Conservation (phyloP, 1,140 invertebrate species). For the Nephila pilipes region DNA sequence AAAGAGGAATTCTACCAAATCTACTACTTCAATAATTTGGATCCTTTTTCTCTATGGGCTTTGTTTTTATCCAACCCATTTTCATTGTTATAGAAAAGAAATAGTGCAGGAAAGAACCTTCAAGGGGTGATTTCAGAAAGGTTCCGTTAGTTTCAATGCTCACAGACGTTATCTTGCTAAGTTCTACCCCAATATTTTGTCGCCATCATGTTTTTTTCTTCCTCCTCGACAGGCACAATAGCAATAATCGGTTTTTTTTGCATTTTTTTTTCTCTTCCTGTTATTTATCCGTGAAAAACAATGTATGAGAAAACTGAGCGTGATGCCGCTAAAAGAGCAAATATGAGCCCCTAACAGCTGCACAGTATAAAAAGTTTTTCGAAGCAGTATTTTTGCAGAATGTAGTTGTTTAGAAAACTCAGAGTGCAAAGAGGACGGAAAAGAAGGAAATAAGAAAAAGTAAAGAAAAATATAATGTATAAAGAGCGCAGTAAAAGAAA, state of each 20-base stretch:
- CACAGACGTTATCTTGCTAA: conserved; percentile 25
- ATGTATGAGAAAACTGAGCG: conserved; percentile 5
- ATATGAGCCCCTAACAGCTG: conserved; percentile 40
- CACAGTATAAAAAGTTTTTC: conserved; percentile 13
- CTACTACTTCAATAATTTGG: conserved; percentile 28
- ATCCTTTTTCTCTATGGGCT: not conserved
- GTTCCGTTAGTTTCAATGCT: not conserved
- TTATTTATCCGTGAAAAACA: conserved; percentile 19
- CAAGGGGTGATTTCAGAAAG: conserved; percentile 20
- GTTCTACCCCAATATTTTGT: conserved; percentile 47
- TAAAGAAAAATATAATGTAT: not conserved
- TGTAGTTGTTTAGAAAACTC: not conserved
- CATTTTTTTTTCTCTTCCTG: not conserved
- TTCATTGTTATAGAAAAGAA: conserved; percentile 7
- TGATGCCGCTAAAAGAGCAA: not conserved
- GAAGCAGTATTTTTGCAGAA: conserved; percentile 10
- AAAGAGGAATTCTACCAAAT: not conserved
- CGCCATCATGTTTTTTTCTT: not conserved
- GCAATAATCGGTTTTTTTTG: not conserved
- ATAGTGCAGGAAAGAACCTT: not conserved
- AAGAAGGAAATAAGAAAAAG: not conserved
- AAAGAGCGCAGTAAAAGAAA: not conserved
- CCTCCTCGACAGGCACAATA: not conserved
- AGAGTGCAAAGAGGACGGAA: not conserved
- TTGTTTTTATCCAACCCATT: not conserved